Conservation (phyloP, 2,797 vertebrate genomes). For the Falco naumanni region DNA sequence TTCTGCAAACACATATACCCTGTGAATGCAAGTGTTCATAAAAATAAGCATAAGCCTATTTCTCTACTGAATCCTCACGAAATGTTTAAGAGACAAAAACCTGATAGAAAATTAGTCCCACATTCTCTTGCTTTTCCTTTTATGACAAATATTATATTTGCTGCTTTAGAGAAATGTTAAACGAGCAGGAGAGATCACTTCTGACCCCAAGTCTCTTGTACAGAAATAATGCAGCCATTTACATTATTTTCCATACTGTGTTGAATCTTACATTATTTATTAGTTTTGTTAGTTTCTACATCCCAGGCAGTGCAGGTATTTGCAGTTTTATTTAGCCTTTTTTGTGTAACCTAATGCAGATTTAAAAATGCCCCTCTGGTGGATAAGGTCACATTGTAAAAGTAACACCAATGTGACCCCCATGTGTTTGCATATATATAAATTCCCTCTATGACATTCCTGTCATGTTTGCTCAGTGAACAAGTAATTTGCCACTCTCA, state of each 20-base stretch:
- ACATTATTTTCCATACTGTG: constrained; percentile 49
- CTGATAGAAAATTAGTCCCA: constrained; percentile 53
- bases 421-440: constrained; percentile 74
- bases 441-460: constrained; percentile 71
- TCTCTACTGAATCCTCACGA: constrained; percentile 37
- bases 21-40: constrained; percentile 1
- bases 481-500: constrained; percentile 75
- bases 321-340: constrained; percentile 29
- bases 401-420: constrained; percentile 39
- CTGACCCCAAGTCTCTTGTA: constrained; percentile 34
- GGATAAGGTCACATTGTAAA: constrained; percentile 68
- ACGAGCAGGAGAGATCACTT: constrained; percentile 54
- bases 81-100: constrained; percentile 48
- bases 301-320: neutral
- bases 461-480: constrained; percentile 76
- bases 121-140: constrained; percentile 42
- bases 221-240: constrained; percentile 63
- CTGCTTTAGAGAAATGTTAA: constrained; percentile 50
- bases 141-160: constrained; percentile 62
- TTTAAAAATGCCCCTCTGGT: constrained; percentile 43
- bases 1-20: neutral
- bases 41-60: constrained; percentile 13
- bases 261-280: constrained; percentile 72
- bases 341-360: constrained; percentile 6
- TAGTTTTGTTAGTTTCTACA: constrained; percentile 43